phyloP scores from a whole-genome alignment of 2,888 invertebrate species.

The Erebia aethiops region DNA sequence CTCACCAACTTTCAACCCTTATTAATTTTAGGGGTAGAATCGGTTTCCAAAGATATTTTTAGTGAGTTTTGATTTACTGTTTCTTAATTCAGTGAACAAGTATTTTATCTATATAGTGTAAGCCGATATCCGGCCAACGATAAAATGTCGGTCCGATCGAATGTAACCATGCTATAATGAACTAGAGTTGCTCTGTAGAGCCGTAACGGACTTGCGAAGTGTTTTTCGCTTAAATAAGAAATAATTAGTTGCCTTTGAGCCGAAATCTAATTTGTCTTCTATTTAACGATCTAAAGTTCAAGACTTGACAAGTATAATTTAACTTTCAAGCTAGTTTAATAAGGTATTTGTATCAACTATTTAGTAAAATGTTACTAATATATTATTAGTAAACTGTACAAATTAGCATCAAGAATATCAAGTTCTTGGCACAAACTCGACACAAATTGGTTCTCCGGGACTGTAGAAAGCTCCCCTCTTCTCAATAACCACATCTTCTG shows the following conservation, averaged over 20 bases:
- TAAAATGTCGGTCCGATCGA: neutral
- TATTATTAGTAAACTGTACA: too few species aligned
- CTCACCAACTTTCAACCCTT: too few species aligned
- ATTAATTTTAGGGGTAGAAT: too few species aligned
- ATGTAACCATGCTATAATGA: neutral
- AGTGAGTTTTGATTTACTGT: too few species aligned
- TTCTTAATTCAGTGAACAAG: too few species aligned
- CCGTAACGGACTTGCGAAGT: slow-evolving; percentile 14
- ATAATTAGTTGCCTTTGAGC: slow-evolving; percentile 20
- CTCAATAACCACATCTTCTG: slow-evolving; percentile 43
- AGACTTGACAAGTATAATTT: slow-evolving; percentile 16
- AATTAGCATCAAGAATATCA: neutral
- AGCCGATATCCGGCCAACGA: too few species aligned
- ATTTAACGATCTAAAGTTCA: slow-evolving; percentile 12
- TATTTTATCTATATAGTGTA: too few species aligned
- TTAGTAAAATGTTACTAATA: too few species aligned
- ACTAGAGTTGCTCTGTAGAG: too few species aligned
- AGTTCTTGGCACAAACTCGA: slow-evolving; percentile 38
- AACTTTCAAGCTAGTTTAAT: neutral
- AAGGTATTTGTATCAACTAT: too few species aligned
- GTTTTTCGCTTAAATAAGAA: slow-evolving; percentile 17
- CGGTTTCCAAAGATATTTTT: too few species aligned
- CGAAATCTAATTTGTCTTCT: slow-evolving; percentile 21
- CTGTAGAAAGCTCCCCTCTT: slow-evolving; percentile 44
- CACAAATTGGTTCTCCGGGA: slow-evolving; percentile 45